These are phyloP conservation scores for Hemibagrus wyckioides DNA, from an alignment of 2,113 vertebrate genomes.

Conservation along the genomic window DNA sequence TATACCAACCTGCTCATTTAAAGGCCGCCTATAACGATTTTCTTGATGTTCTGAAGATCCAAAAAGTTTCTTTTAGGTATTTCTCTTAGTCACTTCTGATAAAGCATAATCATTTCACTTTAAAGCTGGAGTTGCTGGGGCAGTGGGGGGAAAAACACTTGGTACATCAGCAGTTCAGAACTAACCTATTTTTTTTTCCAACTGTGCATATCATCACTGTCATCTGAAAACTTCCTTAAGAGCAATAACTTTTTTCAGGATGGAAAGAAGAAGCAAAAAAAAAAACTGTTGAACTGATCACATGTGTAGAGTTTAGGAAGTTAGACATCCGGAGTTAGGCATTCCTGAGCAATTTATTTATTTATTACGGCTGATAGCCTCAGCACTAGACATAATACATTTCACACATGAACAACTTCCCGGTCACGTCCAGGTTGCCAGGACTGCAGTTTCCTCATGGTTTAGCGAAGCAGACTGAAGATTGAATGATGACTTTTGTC, in stretches of 20 bases:
- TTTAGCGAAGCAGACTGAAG: background rate
- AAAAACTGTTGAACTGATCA: background rate
- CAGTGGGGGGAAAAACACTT: no score
- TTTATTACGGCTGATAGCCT: background rate
- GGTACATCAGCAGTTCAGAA: no score
- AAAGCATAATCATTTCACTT: background rate
- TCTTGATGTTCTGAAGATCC: background rate
- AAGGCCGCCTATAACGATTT: background rate
- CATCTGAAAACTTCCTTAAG: background rate
- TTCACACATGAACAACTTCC: background rate
- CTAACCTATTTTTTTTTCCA: background rate
- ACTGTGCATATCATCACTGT: background rate
- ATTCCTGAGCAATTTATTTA: background rate
- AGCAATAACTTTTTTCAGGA: background rate
- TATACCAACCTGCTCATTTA: background rate
- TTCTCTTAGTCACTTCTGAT: background rate
- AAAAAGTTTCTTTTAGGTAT: background rate
- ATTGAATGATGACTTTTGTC: conserved; percentile 7
- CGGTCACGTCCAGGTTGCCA: background rate
- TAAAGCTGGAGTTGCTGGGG: background rate
- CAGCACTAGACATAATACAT: background rate
- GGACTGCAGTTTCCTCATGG: background rate
- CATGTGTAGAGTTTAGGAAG: background rate
- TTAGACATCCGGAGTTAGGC: background rate
- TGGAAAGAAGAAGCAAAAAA: background rate